phyloP scores from a whole-genome alignment of 2,888 invertebrate genomes.

The Odontomyia ornata region DNA sequence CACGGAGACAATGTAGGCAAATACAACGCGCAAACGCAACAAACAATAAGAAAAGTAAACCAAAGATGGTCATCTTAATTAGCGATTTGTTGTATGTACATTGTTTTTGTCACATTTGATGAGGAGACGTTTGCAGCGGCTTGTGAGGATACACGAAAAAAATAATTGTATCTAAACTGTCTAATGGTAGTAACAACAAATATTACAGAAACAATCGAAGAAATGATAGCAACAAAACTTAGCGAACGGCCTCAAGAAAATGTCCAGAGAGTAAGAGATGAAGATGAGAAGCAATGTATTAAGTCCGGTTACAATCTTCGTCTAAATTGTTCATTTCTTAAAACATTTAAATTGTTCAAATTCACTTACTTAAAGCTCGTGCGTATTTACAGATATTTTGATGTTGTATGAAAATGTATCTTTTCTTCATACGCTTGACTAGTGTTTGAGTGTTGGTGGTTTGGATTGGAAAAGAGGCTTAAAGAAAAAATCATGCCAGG shows the following conservation, averaged over 20 bases:
- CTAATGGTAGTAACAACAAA: constrained; percentile 31
- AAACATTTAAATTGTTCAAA: constrained; percentile 36
- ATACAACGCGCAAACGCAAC: background rate
- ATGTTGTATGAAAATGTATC: constrained; percentile 2
- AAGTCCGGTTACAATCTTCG: constrained; percentile 13
- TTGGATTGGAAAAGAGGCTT: no score
- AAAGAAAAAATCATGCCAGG: background rate
- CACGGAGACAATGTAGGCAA: constrained; percentile 4
- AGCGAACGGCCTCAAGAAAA: background rate
- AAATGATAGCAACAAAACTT: background rate
- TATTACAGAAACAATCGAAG: background rate
- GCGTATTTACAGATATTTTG: constrained; percentile 25
- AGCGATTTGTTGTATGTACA: constrained; percentile 37
- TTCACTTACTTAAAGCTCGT: constrained; percentile 39
- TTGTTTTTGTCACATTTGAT: constrained; percentile 37
- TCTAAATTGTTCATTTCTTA: constrained; percentile 27
- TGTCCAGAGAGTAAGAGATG: background rate
- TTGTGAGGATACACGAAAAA: background rate
- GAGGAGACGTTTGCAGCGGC: background rate
- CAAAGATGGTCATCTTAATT: constrained; percentile 44
- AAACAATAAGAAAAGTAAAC: constrained; percentile 36
- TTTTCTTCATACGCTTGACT: background rate
- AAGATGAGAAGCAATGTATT: constrained; percentile 2
- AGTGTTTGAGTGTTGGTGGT: background rate
- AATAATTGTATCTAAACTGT: constrained; percentile 42